Evolutionary conservation across 2,888 invertebrate species (phyloP).

Genomic region (Ethmia dodecea): DNA sequence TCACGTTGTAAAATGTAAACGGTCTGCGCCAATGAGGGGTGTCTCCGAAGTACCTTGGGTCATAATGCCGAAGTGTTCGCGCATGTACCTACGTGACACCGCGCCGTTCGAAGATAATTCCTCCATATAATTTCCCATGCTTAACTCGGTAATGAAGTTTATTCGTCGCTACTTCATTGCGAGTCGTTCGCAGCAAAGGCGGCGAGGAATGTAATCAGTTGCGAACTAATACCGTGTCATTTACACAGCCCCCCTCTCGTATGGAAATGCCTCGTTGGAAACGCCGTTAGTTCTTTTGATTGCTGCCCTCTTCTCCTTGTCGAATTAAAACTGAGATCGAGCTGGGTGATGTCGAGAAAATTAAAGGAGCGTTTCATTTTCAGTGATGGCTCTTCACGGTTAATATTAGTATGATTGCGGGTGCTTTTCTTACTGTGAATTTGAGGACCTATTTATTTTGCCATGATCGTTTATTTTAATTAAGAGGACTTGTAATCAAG

Average conservation of each 20-base stretch:
- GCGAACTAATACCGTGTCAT: slow-evolving; percentile 72
- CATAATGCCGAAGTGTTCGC: slow-evolving; percentile 55
- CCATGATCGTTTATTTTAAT: slow-evolving; percentile 53
- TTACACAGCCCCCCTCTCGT: slow-evolving; percentile 64
- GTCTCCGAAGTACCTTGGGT: slow-evolving; percentile 52
- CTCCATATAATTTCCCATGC: slow-evolving; percentile 74
- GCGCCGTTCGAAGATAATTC: slow-evolving; percentile 68
- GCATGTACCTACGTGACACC: slow-evolving; percentile 52
- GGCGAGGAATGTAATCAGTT: slow-evolving; percentile 74
- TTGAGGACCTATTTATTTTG: slow-evolving; percentile 47
- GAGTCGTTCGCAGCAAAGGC: slow-evolving; percentile 62
- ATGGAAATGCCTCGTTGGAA: slow-evolving; percentile 72
- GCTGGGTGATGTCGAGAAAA: slow-evolving; percentile 64
- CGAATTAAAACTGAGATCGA: slow-evolving; percentile 70
- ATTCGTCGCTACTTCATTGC: slow-evolving; percentile 73
- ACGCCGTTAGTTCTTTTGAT: slow-evolving; percentile 73
- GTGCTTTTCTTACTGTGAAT: slow-evolving; percentile 36
- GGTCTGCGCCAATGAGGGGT: slow-evolving; percentile 36
- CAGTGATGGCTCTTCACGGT: slow-evolving; percentile 55
- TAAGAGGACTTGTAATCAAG: slow-evolving; percentile 37
- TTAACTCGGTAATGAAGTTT: slow-evolving; percentile 75
- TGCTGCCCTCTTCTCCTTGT: slow-evolving; percentile 59
- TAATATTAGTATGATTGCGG: slow-evolving; percentile 68
- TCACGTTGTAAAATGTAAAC: slow-evolving; percentile 36
- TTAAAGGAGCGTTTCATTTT: slow-evolving; percentile 69